Percentiles rank a stretch among this genome's conserved stretches.
These are phyloP conservation scores for Astyanax mexicanus DNA, from an alignment of 2,797 vertebrate species.

Conservation along the genomic window DNA sequence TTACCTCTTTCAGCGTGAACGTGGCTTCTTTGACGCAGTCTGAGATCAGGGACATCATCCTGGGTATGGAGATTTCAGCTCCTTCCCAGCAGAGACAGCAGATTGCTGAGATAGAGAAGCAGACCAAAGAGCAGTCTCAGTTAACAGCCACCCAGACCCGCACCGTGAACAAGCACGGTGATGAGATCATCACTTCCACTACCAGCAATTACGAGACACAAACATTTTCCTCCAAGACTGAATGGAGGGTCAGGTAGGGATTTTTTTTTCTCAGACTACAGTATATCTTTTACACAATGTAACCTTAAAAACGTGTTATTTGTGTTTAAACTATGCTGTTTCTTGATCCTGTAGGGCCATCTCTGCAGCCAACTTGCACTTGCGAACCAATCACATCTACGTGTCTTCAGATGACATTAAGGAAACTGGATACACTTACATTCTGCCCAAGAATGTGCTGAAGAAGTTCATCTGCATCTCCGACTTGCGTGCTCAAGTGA, in stretches of 20 bases:
- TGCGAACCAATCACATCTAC: slow-evolving; percentile 98
- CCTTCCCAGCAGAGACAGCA: slow-evolving; percentile 98
- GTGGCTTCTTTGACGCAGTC: slow-evolving; percentile 98
- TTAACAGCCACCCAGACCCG: slow-evolving; percentile 97
- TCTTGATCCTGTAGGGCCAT: slow-evolving; percentile 85
- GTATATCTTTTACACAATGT: background rate
- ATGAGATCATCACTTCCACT: slow-evolving; percentile 99
- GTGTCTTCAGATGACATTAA: slow-evolving; percentile 99
- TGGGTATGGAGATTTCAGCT: slow-evolving; percentile 99
- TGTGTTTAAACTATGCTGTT: background rate
- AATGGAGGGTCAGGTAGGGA: slow-evolving; percentile 97
- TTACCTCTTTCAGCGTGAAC: slow-evolving; percentile 86
- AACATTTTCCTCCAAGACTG: slow-evolving; percentile 98
- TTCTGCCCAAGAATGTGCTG: slow-evolving; percentile 97
- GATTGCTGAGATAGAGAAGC: slow-evolving; percentile 99
- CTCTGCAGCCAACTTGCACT: slow-evolving; percentile 97
- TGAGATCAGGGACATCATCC: slow-evolving; percentile 98
- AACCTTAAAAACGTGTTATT: too few relatives aligned
- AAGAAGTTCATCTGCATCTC: slow-evolving; percentile 99
- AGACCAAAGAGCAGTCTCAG: slow-evolving; percentile 98
- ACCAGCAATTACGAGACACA: slow-evolving; percentile 99
- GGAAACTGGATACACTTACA: slow-evolving; percentile 98
- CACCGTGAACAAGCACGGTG: slow-evolving; percentile 98
- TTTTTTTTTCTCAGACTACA: too few relatives aligned
- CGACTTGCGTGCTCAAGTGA: slow-evolving; percentile 94